phyloP scores from a whole-genome alignment of 2,113 vertebrate genomes.

The Anhinga anhinga region DNA sequence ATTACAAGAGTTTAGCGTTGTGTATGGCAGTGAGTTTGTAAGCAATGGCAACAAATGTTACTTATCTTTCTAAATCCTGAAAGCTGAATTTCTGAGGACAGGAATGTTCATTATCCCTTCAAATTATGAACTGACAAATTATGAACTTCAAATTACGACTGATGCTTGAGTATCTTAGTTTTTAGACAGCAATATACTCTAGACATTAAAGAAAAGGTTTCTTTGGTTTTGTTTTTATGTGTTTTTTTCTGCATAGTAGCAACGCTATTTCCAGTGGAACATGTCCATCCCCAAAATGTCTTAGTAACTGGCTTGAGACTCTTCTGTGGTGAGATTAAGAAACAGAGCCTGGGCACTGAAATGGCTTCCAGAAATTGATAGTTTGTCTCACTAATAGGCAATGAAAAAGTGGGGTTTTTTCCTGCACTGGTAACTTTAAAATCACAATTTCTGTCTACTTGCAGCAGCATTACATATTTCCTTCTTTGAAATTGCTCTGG shows the following conservation, averaged over 20 bases:
- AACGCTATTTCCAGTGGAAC: not conserved
- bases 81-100: not conserved
- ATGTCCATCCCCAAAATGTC: not conserved
- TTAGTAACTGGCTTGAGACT: not conserved
- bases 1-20: not conserved
- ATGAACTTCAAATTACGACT: not conserved
- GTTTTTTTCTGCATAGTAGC: not conserved
- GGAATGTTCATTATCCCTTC: not conserved
- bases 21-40: not conserved
- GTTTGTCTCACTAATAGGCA: not conserved
- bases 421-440: not conserved
- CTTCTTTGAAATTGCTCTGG: not conserved
- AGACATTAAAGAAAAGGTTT: not conserved
- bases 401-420: not conserved
- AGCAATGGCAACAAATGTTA: not conserved
- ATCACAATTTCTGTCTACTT: not conserved
- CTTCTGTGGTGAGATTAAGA: not conserved
- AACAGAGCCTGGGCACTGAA: not conserved
- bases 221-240: not conserved
- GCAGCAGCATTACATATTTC: not conserved
- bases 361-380: rapidly evolving
- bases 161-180: not conserved
- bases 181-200: not conserved
- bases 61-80: not conserved
- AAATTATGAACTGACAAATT: not conserved